Base-by-base conservation (phyloP, 1,140 invertebrate genomes). In the Drosophila mauritiana region DNA sequence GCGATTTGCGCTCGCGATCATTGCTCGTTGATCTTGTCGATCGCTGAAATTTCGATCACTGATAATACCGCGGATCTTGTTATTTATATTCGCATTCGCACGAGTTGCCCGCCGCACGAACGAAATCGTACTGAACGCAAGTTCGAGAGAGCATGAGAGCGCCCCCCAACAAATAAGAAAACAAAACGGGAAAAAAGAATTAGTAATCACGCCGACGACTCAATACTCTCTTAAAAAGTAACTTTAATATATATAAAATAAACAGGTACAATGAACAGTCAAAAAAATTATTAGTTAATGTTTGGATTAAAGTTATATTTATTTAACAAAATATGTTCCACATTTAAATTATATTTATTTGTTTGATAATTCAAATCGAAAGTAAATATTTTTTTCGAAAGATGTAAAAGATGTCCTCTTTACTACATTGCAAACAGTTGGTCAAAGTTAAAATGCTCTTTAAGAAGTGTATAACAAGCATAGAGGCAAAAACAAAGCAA, bases 51-150 rank as follows among this genome's bases (percentile, higher is more conserved):
- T 20, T 57, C 27, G 67, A 72, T 72, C 65, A 70, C 68, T 70
- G 68, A 70, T 57, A 70, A 36, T 40, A 43, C 64, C 34, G 42
- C 46, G 34, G 46, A 40, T 17, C 45, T 48, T 12, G 53, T 17
- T 39, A 34, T 20, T 70, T 70, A 17, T 48, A 46, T 70, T 70
- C 46, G 36, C 64, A 56, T 68, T 68, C 15, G 40, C 64, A 72
- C 68, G 43, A 70, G 64, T 68, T 68, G 37, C 63, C 64, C 64
- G 64, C 77, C 73, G 73, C 83, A 86, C 84, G 78, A 89, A 80
- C 84, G 68, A 56, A 68, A 80, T 63, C 80, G 67, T 84, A 88
- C 84, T 88, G 75, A 70, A 52, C 63, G 13, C 34, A 49, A 39
- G 20, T 20, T 52, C 25, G 31, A 62, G 80, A 79, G 63, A 55